Percentiles rank a stretch among this genome's conserved stretches.
phyloP scores from a whole-genome alignment of 2,113 vertebrate species.

The Origma solitaria region DNA sequence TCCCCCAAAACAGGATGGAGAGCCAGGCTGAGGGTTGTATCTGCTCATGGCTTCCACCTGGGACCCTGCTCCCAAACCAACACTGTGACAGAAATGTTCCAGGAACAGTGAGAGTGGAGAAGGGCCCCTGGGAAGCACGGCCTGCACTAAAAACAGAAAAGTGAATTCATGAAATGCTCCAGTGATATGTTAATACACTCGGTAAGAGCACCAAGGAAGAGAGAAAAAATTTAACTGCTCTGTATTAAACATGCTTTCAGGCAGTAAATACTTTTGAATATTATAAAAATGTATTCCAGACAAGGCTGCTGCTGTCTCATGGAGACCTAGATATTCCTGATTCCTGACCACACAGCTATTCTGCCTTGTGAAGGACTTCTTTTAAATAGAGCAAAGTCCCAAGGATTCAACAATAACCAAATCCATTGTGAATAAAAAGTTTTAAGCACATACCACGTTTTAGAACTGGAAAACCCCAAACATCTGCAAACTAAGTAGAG shows the following conservation, averaged over 20 bases:
- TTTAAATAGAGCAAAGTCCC: neutral
- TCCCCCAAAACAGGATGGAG: rapidly evolving
- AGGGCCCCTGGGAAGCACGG: neutral
- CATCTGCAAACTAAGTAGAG: neutral
- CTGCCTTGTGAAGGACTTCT: neutral
- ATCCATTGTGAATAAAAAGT: neutral
- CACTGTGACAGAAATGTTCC: neutral
- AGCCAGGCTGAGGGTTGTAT: neutral
- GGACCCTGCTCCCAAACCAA: neutral
- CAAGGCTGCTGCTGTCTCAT: neutral
- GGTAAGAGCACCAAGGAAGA: neutral
- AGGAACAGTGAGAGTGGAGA: neutral
- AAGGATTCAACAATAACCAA: neutral
- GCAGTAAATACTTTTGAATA: neutral
- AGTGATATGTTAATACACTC: neutral
- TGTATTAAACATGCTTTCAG: neutral
- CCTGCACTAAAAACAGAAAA: neutral
- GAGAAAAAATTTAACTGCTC: neutral
- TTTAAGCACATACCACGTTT: neutral
- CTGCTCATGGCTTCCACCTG: neutral
- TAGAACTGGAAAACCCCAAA: neutral
- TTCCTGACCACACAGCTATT: neutral
- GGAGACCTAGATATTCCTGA: neutral
- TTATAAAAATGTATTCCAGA: neutral
- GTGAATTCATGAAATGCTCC: neutral